Base-by-base conservation (phyloP, 2,888 invertebrate species). In the Pristionchus arcanus region DNA sequence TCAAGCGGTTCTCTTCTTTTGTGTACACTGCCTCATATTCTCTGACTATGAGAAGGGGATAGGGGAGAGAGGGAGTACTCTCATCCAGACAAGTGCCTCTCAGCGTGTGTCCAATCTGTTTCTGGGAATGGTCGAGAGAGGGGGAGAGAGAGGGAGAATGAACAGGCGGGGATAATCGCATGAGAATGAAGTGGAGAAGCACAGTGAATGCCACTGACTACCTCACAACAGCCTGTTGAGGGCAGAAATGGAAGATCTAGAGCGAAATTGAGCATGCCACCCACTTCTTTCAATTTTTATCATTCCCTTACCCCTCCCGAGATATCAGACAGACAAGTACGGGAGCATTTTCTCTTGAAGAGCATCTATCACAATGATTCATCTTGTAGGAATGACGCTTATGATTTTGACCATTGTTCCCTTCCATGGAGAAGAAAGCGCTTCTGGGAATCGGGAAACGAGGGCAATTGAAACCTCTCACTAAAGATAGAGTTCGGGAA, bases 371-470 rank as follows among this genome's bases (percentile, higher is more conserved):
- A 53, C 49, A n/a, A n/a, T 81, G 81, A 81, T 53, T 81, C 81
- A 81, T 16, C 21, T n/a, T 28, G n/a, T n/a, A 42, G 81, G 81
- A 81, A 81, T 81, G 71, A 25, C 77, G 42, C 16, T 77, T 81
- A 81, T 81, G 53, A 49, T 49, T 81, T 49, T 53, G 81, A 53
- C 49, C 81, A 81, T 81, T 81, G 42, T 81, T 81, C 81, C 49
- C 21, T 34, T 34, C 49, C 9, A 19, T 19, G 11, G 31, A 31
- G 71, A 16, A 71, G 71, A 71, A 49, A 7, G n/a, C 25, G 37
- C 42, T 77, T 13, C 74, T 77, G 74, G 9, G 34, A 13, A 49
- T 53, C 25, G 49, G 28, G 81, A 53, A 81, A 81, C 81, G 81
- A 81, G 49, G 81, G 81, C 49, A 81, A 81, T 81, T 53, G 13